A percentile compares a stretch with the other conserved stretches of the same genome.
These are phyloP conservation scores for Anodontia alba DNA, from an alignment of 2,888 invertebrate species.

Conservation along the genomic window DNA sequence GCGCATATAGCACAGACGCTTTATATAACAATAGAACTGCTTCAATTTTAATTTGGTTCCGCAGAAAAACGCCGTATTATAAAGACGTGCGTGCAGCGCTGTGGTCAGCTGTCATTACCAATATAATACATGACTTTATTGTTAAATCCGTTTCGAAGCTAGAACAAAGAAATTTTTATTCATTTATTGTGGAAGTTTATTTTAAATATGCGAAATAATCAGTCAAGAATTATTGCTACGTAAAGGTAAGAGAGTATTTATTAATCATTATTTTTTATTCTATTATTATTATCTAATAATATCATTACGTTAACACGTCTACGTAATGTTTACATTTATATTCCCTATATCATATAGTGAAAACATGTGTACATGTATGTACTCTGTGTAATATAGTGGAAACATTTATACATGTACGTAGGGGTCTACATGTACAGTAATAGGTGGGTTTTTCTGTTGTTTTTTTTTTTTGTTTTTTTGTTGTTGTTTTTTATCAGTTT, in stretches of 20 bases:
- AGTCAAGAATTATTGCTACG: background rate
- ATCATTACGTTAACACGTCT: too few relatives aligned
- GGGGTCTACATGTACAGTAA: too few relatives aligned
- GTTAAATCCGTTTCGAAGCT: background rate
- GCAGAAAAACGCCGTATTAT: constrained; percentile 1
- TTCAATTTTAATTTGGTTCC: constrained; percentile 19
- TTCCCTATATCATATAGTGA: too few relatives aligned
- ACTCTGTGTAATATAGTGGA: too few relatives aligned
- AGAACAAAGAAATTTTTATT: constrained; percentile 2
- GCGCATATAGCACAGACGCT: constrained; percentile 35
- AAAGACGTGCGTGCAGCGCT: constrained; percentile 12
- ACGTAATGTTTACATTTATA: too few relatives aligned
- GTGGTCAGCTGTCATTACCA: background rate
- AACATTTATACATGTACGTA: too few relatives aligned
- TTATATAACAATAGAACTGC: constrained; percentile 31
- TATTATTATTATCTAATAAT: too few relatives aligned
- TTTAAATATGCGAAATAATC: background rate
- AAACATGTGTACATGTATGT: too few relatives aligned
- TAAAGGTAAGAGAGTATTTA: background rate
- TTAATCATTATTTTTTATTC: too few relatives aligned
- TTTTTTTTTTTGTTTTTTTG: too few relatives aligned
- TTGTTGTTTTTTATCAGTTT: too few relatives aligned
- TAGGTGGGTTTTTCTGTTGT: too few relatives aligned
- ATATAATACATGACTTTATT: constrained; percentile 5
- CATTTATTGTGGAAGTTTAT: background rate